Base-by-base conservation (phyloP, 1,140 invertebrate species). In the Vollenhovia emeryi region DNA sequence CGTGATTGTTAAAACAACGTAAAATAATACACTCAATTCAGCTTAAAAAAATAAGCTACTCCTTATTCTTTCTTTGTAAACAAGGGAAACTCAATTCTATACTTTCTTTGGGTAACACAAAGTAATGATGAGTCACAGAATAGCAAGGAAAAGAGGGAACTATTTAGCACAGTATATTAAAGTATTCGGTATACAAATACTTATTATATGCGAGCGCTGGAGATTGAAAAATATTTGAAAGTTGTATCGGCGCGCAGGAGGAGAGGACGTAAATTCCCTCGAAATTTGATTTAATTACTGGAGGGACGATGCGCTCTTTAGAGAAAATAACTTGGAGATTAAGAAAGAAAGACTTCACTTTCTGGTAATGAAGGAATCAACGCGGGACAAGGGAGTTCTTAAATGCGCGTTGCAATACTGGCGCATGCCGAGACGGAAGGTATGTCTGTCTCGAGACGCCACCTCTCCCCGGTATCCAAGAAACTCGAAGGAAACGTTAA, bases 401-500 rank as follows among this genome's bases (percentile, higher is more conserved):
- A 52, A 83, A 68, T 74, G 62, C 21, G 48, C 27, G 45, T 27
- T 43, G 60, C 75, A 33, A 64, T 62, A 82, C 83, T n/a, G 73
- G 33, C 45, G 69, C 48, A 69, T 57, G 74, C 40, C 27, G 36
- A 66, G 80, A 60, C 66, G 84, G n/a, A 74, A n/a, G 50, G 75
- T 71, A 86, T 59, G 78, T 82, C 78, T 71, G 62, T 76, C 71
- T 76, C 80, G 57, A 84, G 80, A 62, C 80, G 33, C 60, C 74
- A 43, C n/a, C 52, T 62, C 33, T 64, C 36, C 8, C 55, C 43
- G 66, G 69, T 84, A 85, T 84, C 79, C 79, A 24, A 59, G 69
- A 82, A 85, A 73, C 86, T 80, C 83, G 40, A 73, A 62, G 55
- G 75, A 85, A 80, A 71, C 87, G 86, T 87, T 89, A 89, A 89